Evolutionary conservation across 2,797 vertebrate species (phyloP).

Genomic region (Harpagifer antarcticus): DNA sequence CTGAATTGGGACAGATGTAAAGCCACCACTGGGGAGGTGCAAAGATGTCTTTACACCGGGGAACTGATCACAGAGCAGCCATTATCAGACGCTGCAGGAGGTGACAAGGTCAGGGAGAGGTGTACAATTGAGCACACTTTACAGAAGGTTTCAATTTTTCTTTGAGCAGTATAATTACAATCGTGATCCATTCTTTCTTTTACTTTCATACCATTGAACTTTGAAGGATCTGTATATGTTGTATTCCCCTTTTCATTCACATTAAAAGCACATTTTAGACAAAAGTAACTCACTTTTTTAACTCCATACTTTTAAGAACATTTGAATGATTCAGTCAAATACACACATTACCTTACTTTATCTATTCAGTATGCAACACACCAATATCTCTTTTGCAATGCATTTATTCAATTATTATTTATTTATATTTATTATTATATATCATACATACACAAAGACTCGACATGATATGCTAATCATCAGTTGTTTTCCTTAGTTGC

Average conservation of each 20-base stretch:
- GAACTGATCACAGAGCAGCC: conserved; percentile 60
- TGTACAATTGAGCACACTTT: conserved; percentile 24
- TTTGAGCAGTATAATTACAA: neutral
- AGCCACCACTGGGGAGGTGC: conserved; percentile 41
- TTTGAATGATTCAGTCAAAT: neutral
- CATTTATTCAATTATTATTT: neutral
- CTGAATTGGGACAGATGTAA: conserved; percentile 58
- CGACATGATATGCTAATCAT: too few relatives aligned
- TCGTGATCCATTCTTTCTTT: neutral
- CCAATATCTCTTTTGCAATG: too few relatives aligned
- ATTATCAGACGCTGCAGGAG: conserved; percentile 55
- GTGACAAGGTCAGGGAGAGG: conserved; percentile 59
- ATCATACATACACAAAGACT: neutral
- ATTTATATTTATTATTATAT: neutral
- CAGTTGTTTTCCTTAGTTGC: conserved; percentile 6
- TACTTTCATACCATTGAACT: neutral
- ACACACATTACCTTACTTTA: neutral
- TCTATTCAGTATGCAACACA: neutral
- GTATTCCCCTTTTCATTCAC: too few relatives aligned
- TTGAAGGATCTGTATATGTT: neutral
- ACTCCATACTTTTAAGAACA: neutral
- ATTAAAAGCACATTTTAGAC: neutral
- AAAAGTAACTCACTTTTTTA: neutral
- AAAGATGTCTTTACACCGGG: conserved; percentile 55
- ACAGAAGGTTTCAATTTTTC: conserved; percentile 12